Conservation (phyloP, 2,797 vertebrate genomes). For the Dendrocincla fuliginosa region DNA sequence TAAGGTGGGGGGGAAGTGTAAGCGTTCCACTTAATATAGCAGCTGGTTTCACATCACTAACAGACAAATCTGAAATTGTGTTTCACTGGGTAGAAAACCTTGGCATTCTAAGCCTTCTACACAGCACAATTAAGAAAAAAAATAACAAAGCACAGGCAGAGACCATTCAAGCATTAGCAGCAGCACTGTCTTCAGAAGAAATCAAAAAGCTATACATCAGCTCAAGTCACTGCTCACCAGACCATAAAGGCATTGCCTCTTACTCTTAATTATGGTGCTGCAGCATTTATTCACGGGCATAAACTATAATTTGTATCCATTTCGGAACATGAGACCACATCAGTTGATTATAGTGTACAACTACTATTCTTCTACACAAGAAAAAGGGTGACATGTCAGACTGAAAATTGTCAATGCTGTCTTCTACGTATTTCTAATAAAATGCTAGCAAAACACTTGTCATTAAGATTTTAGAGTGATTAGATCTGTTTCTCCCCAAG, state of each 20-base stretch:
- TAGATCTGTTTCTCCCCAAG: background rate
- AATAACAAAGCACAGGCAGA: background rate
- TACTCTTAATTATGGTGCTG: constrained; percentile 16
- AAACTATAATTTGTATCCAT: constrained; percentile 5
- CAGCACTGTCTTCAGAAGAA: constrained; percentile 5
- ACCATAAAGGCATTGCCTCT: constrained; percentile 22
- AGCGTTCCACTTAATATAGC: constrained; percentile 25
- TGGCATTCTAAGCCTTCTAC: constrained; percentile 45
- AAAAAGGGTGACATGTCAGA: background rate
- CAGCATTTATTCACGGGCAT: background rate
- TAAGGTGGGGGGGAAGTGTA: background rate
- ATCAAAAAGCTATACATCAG: constrained; percentile 13
- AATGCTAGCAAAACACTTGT: background rate
- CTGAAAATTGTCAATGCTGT: background rate
- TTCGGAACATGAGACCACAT: background rate
- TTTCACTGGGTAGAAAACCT: constrained; percentile 46
- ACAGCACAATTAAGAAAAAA: constrained; percentile 27
- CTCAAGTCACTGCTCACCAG: background rate
- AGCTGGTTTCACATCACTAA: constrained; percentile 50
- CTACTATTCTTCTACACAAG: background rate
- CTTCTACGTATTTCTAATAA: background rate
- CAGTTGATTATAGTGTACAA: background rate
- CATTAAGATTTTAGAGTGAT: background rate
- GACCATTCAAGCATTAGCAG: background rate
- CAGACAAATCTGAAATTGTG: constrained; percentile 45